Evolutionary conservation across 2,888 invertebrate genomes (phyloP).

Genomic region (Hesperia comma): DNA sequence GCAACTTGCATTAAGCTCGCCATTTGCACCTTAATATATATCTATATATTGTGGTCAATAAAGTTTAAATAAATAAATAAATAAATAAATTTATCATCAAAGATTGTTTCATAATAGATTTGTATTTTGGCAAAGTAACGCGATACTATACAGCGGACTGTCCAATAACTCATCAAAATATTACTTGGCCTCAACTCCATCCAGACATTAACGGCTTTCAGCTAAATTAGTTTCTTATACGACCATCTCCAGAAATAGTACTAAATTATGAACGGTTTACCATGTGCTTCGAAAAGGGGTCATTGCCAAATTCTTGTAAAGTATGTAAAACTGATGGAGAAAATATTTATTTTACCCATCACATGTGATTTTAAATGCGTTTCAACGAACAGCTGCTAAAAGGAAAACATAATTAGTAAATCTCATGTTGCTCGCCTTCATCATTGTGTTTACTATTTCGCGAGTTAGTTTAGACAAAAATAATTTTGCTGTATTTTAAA

Average conservation of each 20-base stretch:
- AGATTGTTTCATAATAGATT: too few species aligned
- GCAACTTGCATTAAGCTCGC: too few species aligned
- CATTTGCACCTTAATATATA: too few species aligned
- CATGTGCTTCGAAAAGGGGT: neutral
- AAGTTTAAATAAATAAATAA: too few species aligned
- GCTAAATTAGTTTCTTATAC: neutral
- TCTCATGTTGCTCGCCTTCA: conserved; percentile 16
- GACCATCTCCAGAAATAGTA: neutral
- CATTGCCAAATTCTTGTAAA: neutral
- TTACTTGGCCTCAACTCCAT: neutral
- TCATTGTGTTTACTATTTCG: conserved; percentile 5
- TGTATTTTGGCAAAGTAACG: too few species aligned
- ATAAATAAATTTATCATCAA: too few species aligned
- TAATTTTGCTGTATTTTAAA: too few species aligned
- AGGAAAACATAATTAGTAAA: conserved; percentile 15
- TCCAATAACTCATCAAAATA: neutral
- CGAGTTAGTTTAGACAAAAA: too few species aligned
- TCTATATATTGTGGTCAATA: too few species aligned
- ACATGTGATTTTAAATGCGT: too few species aligned
- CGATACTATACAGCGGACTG: neutral
- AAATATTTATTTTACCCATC: too few species aligned
- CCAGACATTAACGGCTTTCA: neutral
- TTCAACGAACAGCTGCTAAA: too few species aligned
- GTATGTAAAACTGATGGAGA: neutral
- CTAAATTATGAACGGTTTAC: neutral